Conservation (phyloP, 2,797 vertebrate species). For the Austrolebias charrua region DNA sequence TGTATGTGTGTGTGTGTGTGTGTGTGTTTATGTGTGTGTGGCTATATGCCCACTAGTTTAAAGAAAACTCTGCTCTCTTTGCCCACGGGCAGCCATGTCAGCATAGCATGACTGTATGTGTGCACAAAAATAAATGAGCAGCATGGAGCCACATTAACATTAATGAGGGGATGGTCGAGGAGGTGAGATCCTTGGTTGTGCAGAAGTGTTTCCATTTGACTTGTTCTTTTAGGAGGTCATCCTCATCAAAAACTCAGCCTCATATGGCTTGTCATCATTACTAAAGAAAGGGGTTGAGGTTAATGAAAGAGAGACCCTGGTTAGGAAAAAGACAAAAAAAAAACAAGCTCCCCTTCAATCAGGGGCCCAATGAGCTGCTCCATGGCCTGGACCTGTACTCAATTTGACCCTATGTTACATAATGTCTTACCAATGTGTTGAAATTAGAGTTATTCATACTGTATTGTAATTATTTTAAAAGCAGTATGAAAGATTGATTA, state of each 20-base stretch:
- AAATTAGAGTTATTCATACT: too few relatives aligned
- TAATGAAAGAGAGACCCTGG: slow-evolving; percentile 83
- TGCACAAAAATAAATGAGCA: slow-evolving; percentile 44
- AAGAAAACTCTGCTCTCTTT: slow-evolving; percentile 57
- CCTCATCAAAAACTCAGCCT: slow-evolving; percentile 67
- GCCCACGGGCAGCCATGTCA: slow-evolving; percentile 43
- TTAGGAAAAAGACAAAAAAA: slow-evolving; percentile 33
- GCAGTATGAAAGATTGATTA: background rate
- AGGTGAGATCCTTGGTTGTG: slow-evolving; percentile 46
- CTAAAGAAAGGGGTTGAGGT: slow-evolving; percentile 74
- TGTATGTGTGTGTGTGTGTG: slow-evolving; percentile 38
- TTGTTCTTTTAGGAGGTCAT: slow-evolving; percentile 83
- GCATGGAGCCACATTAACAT: slow-evolving; percentile 48
- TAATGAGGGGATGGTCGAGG: slow-evolving; percentile 52
- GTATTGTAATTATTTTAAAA: too few relatives aligned
- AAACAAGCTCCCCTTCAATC: slow-evolving; percentile 78
- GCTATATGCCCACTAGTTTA: slow-evolving; percentile 44
- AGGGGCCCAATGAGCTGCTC: slow-evolving; percentile 39
- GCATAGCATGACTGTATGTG: slow-evolving; percentile 19
- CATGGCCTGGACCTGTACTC: slow-evolving; percentile 41
- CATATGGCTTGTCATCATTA: slow-evolving; percentile 84
- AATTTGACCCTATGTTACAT: slow-evolving; percentile 49
- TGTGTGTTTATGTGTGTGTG: slow-evolving; percentile 30
- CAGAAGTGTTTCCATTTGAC: slow-evolving; percentile 81
- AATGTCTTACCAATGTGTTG: slow-evolving; percentile 25